phyloP scores from a whole-genome alignment of 1,140 invertebrate genomes.

The Musca domestica region DNA sequence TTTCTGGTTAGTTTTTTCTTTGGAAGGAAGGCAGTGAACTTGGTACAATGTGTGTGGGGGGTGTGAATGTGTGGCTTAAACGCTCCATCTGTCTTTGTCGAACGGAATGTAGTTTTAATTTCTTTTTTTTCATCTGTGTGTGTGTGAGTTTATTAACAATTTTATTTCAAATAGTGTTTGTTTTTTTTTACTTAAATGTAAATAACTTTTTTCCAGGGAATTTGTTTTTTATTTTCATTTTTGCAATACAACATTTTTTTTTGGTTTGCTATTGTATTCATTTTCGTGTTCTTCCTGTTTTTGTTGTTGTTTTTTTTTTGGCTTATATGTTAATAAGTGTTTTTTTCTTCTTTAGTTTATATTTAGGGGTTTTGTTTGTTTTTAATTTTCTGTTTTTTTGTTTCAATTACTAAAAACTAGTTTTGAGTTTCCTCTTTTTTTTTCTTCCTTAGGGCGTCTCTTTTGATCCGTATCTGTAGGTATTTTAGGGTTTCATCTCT shows the following conservation, averaged over 20 bases:
- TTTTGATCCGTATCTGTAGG: constrained; percentile 14
- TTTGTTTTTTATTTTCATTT: background rate
- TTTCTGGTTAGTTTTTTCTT: no score
- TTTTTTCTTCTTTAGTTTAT: no score
- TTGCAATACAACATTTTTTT: background rate
- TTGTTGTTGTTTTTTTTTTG: background rate
- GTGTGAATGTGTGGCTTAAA: background rate
- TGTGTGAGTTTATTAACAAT: constrained; percentile 12
- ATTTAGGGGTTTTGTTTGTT: background rate
- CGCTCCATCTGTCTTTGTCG: background rate
- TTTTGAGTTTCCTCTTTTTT: constrained; percentile 5
- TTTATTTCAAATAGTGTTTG: no score
- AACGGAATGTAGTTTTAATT: background rate
- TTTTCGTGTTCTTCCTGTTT: background rate
- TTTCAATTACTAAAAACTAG: background rate
- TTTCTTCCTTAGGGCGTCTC: background rate
- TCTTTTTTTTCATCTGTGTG: background rate
- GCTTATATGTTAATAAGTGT: background rate
- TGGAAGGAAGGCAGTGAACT: constrained; percentile 4
- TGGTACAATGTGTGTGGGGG: background rate
- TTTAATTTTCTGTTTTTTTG: background rate
- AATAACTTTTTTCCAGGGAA: background rate
- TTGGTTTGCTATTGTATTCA: background rate
- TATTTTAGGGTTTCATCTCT: background rate
- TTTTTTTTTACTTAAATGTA: background rate